phyloP scores from a whole-genome alignment of 2,797 vertebrate genomes.

The Oreochromis mossambicus region DNA sequence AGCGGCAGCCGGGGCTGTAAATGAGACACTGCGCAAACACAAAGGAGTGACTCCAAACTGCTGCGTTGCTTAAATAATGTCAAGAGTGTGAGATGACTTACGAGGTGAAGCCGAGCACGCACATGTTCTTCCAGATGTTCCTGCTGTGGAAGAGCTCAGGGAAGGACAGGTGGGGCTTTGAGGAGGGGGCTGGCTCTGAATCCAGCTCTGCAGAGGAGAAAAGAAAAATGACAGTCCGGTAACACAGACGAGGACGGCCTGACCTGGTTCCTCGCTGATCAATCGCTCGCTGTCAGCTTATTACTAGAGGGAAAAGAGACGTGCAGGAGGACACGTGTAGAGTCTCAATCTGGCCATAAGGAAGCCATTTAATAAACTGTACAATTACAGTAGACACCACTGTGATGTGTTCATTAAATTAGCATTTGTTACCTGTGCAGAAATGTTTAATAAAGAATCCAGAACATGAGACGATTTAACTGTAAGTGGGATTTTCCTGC shows the following conservation, averaged over 20 bases:
- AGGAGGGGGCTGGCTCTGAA: slow-evolving; percentile 66
- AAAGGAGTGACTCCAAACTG: not conserved
- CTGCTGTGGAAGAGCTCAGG: slow-evolving; percentile 83
- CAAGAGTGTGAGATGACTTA: slow-evolving; percentile 61
- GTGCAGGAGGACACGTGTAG: not conserved
- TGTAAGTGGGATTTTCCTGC: not conserved
- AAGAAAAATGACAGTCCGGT: not conserved
- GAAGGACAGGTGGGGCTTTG: slow-evolving; percentile 75
- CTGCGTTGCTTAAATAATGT: not conserved
- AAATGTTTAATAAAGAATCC: not conserved
- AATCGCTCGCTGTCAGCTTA: not conserved
- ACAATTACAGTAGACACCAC: not conserved
- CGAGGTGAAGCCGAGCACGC: slow-evolving; percentile 91
- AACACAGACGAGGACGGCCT: not conserved
- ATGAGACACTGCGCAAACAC: not conserved
- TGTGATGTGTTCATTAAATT: not conserved
- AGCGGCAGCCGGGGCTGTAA: not conserved
- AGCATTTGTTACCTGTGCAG: not conserved
- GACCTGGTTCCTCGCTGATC: not conserved
- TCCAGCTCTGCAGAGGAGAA: slow-evolving; percentile 77
- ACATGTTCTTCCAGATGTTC: slow-evolving; percentile 92
- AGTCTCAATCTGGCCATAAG: not conserved
- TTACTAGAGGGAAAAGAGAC: not conserved
- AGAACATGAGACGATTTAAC: not conserved
- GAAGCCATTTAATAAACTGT: not conserved